Base-by-base conservation (phyloP, 2,888 invertebrate species). In the Epinotia bilunana region DNA sequence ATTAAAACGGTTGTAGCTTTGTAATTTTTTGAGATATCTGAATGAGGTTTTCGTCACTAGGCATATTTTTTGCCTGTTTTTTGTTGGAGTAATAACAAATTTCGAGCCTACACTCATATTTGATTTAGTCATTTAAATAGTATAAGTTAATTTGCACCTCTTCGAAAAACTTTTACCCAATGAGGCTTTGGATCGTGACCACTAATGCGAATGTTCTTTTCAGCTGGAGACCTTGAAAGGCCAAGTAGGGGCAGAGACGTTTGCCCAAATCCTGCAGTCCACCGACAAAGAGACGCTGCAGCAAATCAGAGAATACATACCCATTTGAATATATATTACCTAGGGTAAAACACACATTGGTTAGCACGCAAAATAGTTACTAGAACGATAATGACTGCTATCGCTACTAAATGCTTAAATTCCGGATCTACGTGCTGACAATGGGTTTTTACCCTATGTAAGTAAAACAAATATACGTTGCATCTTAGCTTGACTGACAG, bases 191-290 rank as follows among this genome's bases (percentile, higher is more conserved):
- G 7, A 33, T 33, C 7, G 33, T 33, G 7, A 33, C 33, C 33
- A 33, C 49, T 55, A 39, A 20, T 13, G 57, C 20, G 1, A 39
- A 71, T n/a, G 12, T 76, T 74, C 73, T 62, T 92, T 93, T 33
- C 93, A 97, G 96, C 88, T 98, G 79, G 94, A 95, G 78, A 95
- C 96, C 20, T 90, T 98, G 77, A 96, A 96, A 83, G 94, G 94
- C 76, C 96, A 97, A 87, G 91, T 98, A n/a, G 98, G 98, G 0
- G 94, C 95, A n/a, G 95, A 95, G 64, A 95, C 95, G 12, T 98
- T 97, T 87, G 95, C 97, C 75, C 96, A 96, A 74, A 92, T 98
- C 71, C 90, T 98, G 83, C 95, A 95, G 72, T 95, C 96, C 3
- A 95, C 98, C 0, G 97, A 97, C 82, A 94, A 95, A 3, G 97